Conservation (phyloP, 2,113 vertebrate genomes). For the Gobio gobio region DNA sequence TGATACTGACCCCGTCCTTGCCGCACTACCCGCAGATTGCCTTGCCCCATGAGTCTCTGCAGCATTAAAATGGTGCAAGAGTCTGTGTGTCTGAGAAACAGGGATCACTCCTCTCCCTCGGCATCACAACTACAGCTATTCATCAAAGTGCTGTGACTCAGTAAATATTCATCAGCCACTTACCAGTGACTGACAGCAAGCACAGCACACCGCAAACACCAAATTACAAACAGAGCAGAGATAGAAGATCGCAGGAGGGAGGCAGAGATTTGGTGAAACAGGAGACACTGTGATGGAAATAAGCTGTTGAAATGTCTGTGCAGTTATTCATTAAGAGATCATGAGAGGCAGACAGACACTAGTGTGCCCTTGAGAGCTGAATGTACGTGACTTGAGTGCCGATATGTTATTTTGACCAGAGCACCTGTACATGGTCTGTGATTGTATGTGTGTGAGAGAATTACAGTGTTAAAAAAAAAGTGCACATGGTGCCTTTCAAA, state of each 20-base stretch:
- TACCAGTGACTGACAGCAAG: conserved; percentile 43
- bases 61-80: conserved; percentile 24
- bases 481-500: background rate
- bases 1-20: background rate
- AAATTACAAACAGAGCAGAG: conserved; percentile 38
- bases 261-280: background rate
- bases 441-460: background rate
- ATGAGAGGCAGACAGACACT: conserved; percentile 24
- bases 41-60: background rate
- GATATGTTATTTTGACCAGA: background rate
- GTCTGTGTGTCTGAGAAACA: background rate
- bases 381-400: background rate
- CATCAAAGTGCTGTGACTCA: conserved; percentile 44
- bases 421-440: background rate
- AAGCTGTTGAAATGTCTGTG: conserved; percentile 31
- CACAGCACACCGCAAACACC: conserved; percentile 6
- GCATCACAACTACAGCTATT: conserved; percentile 34
- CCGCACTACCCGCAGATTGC: background rate
- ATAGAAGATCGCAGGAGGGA: background rate
- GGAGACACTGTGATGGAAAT: conserved; percentile 10
- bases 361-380: conserved; percentile 19
- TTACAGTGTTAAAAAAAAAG: background rate
- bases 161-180: conserved; percentile 55
- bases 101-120: conserved; percentile 2
- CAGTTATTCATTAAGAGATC: conserved; percentile 31